These are phyloP conservation scores for Rhogogaster chlorosoma DNA, from an alignment of 2,888 invertebrate genomes.

Conservation along the genomic window DNA sequence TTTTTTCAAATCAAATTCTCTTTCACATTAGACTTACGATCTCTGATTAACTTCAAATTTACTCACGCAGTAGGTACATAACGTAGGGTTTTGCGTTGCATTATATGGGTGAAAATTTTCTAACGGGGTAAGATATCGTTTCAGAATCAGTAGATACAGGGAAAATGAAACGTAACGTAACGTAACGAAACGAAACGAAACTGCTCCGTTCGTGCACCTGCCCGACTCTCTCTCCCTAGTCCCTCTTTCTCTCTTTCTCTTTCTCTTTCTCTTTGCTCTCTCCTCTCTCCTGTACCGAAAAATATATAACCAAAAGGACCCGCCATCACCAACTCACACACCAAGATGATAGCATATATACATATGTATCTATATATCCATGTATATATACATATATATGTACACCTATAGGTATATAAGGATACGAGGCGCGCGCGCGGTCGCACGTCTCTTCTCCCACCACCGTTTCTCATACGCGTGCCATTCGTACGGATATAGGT, in stretches of 20 bases:
- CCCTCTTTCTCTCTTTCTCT: slow-evolving; percentile 57
- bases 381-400: not conserved
- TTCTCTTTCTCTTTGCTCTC: slow-evolving; percentile 48
- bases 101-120: not conserved
- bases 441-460: slow-evolving; percentile 55
- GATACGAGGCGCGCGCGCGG: slow-evolving; percentile 50
- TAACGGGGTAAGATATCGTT: not conserved
- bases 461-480: slow-evolving; percentile 57
- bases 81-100: not conserved
- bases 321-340: not conserved
- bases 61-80: no score
- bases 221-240: slow-evolving; percentile 55
- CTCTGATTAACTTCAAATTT: not conserved
- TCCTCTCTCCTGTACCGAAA: slow-evolving; percentile 6
- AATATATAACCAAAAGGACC: slow-evolving; percentile 22
- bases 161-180: not conserved
- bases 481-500: slow-evolving; percentile 52
- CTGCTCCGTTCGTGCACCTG: slow-evolving; percentile 52
- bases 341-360: not conserved
- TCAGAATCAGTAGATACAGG: not conserved
- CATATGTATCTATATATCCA: not conserved
- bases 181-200: slow-evolving; percentile 70
- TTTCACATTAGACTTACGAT: not conserved
- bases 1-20: not conserved
- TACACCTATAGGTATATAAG: not conserved